phyloP scores from a whole-genome alignment of 2,888 invertebrate genomes.

The Anthoptus insignis region DNA sequence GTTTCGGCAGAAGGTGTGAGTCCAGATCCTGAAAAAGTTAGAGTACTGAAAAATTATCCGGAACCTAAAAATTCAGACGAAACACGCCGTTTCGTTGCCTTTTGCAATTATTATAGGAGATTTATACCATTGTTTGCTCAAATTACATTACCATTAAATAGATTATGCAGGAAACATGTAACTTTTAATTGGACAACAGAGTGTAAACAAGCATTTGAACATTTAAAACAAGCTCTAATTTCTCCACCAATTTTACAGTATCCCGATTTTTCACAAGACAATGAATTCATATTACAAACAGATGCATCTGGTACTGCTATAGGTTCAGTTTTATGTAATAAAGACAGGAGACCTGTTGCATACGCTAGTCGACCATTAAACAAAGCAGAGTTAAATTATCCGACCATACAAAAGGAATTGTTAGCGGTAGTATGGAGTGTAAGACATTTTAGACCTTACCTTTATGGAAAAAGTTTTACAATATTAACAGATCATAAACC shows the following conservation, averaged over 20 bases:
- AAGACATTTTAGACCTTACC: conserved; percentile 40
- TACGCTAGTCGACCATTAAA: conserved; percentile 31
- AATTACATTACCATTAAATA: conserved; percentile 43
- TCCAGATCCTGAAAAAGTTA: conserved; percentile 39
- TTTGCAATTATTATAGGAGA: conserved; percentile 16
- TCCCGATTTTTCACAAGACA: conserved; percentile 42
- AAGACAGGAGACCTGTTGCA: conserved; percentile 28
- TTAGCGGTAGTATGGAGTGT: conserved; percentile 39
- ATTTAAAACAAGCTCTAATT: conserved; percentile 39
- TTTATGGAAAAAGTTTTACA: conserved; percentile 40
- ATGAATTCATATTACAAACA: conserved; percentile 44
- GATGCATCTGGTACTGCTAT: conserved; percentile 43
- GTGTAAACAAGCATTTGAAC: conserved; percentile 44
- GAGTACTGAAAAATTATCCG: conserved; percentile 43
- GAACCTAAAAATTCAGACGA: conserved; percentile 39
- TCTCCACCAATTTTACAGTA: conserved; percentile 44
- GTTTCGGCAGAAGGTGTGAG: conserved; percentile 34
- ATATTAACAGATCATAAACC: conserved; percentile 38
- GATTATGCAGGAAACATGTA: conserved; percentile 41
- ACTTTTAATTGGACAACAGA: conserved; percentile 42
- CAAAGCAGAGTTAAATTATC: conserved; percentile 26
- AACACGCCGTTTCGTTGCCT: conserved; percentile 28
- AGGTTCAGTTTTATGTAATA: conserved; percentile 39
- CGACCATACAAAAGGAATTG: conserved; percentile 29
- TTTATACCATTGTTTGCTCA: conserved; percentile 29